Base-by-base conservation (phyloP, 2,888 invertebrate genomes). In the Tiliacea aurago region DNA sequence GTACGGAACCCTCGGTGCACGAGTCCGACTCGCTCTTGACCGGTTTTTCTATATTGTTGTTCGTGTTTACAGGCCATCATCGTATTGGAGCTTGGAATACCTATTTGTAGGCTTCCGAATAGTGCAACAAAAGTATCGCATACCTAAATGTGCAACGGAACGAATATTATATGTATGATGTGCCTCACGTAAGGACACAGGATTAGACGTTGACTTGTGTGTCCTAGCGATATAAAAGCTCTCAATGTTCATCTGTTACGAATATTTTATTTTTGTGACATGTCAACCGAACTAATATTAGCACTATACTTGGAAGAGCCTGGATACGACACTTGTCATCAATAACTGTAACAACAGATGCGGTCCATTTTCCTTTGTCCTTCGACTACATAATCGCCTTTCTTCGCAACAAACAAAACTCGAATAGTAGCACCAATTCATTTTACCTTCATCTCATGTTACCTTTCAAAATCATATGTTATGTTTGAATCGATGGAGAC, bases 351-450 rank as follows among this genome's bases (percentile, higher is more conserved):
- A 61, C 41, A 59, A 61, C 41, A 75, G 23, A 53, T 61, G 55
- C 23, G 71, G 55, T 56, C 76, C 72, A 62, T 76, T 76, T 78
- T 71, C 62, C 49, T 78, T 72, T 72, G 76, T 76, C 45, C 43
- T 58, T 49, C n/a, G 49, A 49, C 33, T 62, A 72, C 13, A 45
- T 72, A 62, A 64, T 64, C 47, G 41, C 33, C 51, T 53, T 80
- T 58, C 80, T 49, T 53, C 33, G 23, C 76, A 80, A 59, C 45
- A 73, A 63, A 63, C 51, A 79, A 45, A 28, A 33, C 45, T 66
- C 9, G 15, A 33, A 55, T 43, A 23, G 41, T 51, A 61, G 0
- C 33, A 67, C 59, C 62, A 58, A 62, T 61, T 80, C 13, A 18
- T 75, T 59, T 64, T 76, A 77, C 76, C 76, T 80, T 65, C 28